Evolutionary conservation across 30 jellyfish, hydroid and myxozoan genomes (phyloP), one percentile per base, ranked within the genome.

Genomic region (Nemopilema nomurai): DNA sequence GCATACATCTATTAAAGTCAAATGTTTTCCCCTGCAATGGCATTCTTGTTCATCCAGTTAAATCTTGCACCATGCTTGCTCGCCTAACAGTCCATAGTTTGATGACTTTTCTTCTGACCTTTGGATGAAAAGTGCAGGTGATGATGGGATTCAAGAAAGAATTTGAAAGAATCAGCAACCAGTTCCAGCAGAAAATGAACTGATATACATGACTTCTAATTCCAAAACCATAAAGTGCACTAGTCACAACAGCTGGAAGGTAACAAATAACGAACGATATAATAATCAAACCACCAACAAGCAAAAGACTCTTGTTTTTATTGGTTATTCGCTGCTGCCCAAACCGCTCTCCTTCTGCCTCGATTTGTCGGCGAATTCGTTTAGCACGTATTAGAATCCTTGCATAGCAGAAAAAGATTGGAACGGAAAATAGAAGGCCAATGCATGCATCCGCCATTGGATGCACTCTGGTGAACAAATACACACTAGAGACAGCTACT

Each of bases 41-140:
- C 57, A 41, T 41, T 13, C 13, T 41, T 41, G n/a, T n/a, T n/a
- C n/a, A n/a, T n/a, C n/a, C 13, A 41, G 13, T 13, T 41, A 6
- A 41, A 41, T 41, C 13, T 41, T 41, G 9, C 57, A 13, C 57
- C 13, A 13, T 3, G 13, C 57, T 41, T 41, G 13, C 13, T 13
- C 57, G 57, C 13, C 57, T 13, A 41, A 6, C 6, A 41, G 9
- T 41, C 57, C 57, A 41, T 41, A 41, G 6, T 41, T 13, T 41
- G 57, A 41, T 41, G 29, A 63, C 72, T 63, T 63, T 63, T 63
- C 72, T 63, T 63, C 72, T 63, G 7, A 63, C 29, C 6, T n/a
- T 63, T 19, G 72, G 72, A 63, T 24, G 3, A n/a, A 63, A 63
- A 3, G 29, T 63, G 8, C 27, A 24, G 72, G 72, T 3, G 7